A percentile compares a stretch with the other conserved stretches of the same genome.
Evolutionary conservation across 2,113 vertebrate species (phyloP).

Genomic region (Tamias sibiricus): DNA sequence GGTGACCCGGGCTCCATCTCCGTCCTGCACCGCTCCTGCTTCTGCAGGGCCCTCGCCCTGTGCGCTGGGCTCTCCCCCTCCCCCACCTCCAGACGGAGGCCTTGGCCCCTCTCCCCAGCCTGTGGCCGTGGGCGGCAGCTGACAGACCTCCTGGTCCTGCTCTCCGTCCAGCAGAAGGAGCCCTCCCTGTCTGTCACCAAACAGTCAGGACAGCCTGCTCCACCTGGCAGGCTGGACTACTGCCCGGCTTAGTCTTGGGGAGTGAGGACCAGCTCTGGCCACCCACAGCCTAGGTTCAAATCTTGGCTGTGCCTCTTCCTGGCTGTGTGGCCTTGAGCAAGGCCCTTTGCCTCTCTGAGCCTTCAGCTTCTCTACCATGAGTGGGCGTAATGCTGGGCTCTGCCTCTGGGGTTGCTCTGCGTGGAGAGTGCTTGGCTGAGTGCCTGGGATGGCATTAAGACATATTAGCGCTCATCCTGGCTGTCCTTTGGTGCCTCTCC

Average conservation of each 20-base stretch:
- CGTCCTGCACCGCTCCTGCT: background rate
- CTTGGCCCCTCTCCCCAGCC: slow-evolving; percentile 76
- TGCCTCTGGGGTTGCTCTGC: background rate
- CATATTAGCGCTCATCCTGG: background rate
- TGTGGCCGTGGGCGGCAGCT: slow-evolving; percentile 75
- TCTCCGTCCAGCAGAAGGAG: slow-evolving; percentile 71
- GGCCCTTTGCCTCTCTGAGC: slow-evolving; percentile 58
- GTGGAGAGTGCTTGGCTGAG: background rate
- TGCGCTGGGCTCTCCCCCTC: slow-evolving; percentile 4
- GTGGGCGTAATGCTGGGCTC: background rate
- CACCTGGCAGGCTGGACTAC: slow-evolving; percentile 79
- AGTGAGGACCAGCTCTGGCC: slow-evolving; percentile 35
- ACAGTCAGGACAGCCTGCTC: slow-evolving; percentile 72
- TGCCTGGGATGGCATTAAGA: background rate
- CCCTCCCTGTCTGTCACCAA: slow-evolving; percentile 82
- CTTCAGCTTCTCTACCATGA: background rate
- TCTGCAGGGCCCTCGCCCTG: background rate
- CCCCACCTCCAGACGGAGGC: slow-evolving; percentile 70
- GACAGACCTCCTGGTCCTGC: slow-evolving; percentile 81
- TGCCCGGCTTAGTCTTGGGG: slow-evolving; percentile 56
- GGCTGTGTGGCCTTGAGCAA: slow-evolving; percentile 54
- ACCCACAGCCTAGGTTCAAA: slow-evolving; percentile 53
- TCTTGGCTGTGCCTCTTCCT: slow-evolving; percentile 18
- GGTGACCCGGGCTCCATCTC: background rate
- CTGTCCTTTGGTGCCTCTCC: background rate